Base-by-base conservation (phyloP, 1,140 invertebrate genomes). In the Aphis craccivora region DNA sequence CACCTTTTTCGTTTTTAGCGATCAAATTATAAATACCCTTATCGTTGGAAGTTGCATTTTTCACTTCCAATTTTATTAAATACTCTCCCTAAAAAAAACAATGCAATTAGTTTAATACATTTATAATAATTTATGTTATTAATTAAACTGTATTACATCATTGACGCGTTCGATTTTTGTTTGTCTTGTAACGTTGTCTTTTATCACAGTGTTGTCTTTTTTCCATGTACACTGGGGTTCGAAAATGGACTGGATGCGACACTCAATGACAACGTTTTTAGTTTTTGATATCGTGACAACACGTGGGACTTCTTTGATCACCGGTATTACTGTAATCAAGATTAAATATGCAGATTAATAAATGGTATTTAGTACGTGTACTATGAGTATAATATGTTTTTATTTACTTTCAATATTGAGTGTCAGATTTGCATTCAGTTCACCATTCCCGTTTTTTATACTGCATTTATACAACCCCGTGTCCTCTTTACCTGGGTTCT, bases 391-490 rank as follows among this genome's bases (percentile, higher is more conserved):
- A 14, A 11, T 45, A 45, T 48, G 1, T 94, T 23, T 35, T n/a
- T 45, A 45, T 97, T 97, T 96, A 98, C 98, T 99, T 97, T 99
- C 98, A 96, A 99, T 98, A 96, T 99, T 99, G 93, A 99, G 96
- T 93, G 98, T 99, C 83, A 99, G 96, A 96, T 99, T 99, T 67
- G 98, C 98, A 95, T 99, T 99, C 86, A 99, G 96, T 96, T 99
- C 99, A 94, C 99, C 99, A 95, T 98, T 96, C 94, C 97, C 96
- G 95, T 99, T 99, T 95, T 99, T 99, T 94, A 99, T 98, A 95
- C 99, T 99, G 95, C 99, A 99, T 95, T 99, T 99, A 96, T 99
- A 99, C 55, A 99, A 96, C 76, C 99, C 99, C 94, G 99, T 99
- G 96, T 99, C 99, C 94, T 98, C 97, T 94, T 98, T 97, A 94